Evolutionary conservation across 1,140 invertebrate species (phyloP), one percentile per base, ranked within the genome.

Genomic region (Caenorhabditis briggsae): DNA sequence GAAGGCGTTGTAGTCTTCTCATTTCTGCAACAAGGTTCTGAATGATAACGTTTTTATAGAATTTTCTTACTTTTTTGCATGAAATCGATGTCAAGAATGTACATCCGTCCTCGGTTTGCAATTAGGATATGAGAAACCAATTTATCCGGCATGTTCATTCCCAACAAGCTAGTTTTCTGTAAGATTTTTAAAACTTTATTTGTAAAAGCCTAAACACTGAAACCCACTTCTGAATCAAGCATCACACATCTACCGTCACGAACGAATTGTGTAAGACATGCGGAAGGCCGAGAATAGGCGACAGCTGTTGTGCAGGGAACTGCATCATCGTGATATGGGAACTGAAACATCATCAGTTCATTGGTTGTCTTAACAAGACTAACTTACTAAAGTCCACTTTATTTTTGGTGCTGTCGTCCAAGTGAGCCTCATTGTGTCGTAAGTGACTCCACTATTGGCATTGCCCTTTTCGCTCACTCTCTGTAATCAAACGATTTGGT

Each of bases 41-140:
- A 33, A 33, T 33, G 33, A 33, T 33, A 33, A 33, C 3, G n/a
- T n/a, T 2, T 33, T 33, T 1, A 33, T 33, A 33, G 33, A 33
- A 33, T 2, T 1, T 33, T 33, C 46, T 16, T 5, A 78, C 70
- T 53, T 53, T 78, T 78, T n/a, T 78, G 70, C 46, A 78, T 78
- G 46, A 78, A 78, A 78, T 78, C 70, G 23, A 78, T 50, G 50
- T 78, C 70, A n/a, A 53, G 70, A 23, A 78, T 78, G n/a, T 50
- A 78, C 20, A 78, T 78, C 25, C 70, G 14, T 20, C 70, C 70
- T 23, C 70, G 70, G 23, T 78, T 78, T 12, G 70, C 70, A 25
- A 78, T 78, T 0, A 78, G 70, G 3, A 78, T 23, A 25, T 78
- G 70, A 43, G 70, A 78, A 11, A 78, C 46, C 23, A 78, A 23